Percentiles rank a stretch among this genome's conserved stretches.
Evolutionary conservation across 2,888 invertebrate species (phyloP).

Genomic region (Villa cingulata): DNA sequence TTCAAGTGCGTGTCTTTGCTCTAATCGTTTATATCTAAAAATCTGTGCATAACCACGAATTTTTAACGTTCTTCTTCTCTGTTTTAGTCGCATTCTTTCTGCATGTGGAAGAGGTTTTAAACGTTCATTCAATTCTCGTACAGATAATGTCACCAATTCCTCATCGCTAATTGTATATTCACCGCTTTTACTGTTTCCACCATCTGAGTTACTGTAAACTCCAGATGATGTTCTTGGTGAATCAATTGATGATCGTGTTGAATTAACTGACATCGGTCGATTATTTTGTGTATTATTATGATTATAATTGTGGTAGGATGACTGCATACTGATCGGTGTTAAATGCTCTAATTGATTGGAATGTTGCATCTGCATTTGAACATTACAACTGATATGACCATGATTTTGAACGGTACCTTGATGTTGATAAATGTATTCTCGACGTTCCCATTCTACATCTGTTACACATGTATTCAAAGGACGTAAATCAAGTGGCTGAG

Average conservation of each 20-base stretch:
- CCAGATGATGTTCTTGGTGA: conserved; percentile 46
- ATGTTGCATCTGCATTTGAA: conserved; percentile 21
- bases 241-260: conserved; percentile 43
- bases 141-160: conserved; percentile 73
- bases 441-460: conserved; percentile 55
- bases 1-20: conserved; percentile 81
- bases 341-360: conserved; percentile 34
- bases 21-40: conserved; percentile 82
- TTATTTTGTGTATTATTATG: conserved; percentile 18
- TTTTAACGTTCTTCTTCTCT: conserved; percentile 86
- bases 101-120: conserved; percentile 86
- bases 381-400: conserved; percentile 13
- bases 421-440: conserved; percentile 41
- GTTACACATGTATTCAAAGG: conserved; percentile 51
- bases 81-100: conserved; percentile 79
- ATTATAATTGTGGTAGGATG: conserved; percentile 23
- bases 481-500: conserved; percentile 63
- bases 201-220: conserved; percentile 36
- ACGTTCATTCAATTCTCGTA: conserved; percentile 85
- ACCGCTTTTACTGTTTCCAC: conserved; percentile 29
- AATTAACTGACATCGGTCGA: conserved; percentile 56
- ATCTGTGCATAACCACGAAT: conserved; percentile 95
- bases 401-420: conserved; percentile 19
- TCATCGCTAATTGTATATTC: conserved; percentile 75
- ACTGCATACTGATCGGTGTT: conserved; percentile 33